Evolutionary conservation across 30 jellyfish, hydroid and myxozoan species (phyloP).

Genomic region (Catostylus mosaicus): DNA sequence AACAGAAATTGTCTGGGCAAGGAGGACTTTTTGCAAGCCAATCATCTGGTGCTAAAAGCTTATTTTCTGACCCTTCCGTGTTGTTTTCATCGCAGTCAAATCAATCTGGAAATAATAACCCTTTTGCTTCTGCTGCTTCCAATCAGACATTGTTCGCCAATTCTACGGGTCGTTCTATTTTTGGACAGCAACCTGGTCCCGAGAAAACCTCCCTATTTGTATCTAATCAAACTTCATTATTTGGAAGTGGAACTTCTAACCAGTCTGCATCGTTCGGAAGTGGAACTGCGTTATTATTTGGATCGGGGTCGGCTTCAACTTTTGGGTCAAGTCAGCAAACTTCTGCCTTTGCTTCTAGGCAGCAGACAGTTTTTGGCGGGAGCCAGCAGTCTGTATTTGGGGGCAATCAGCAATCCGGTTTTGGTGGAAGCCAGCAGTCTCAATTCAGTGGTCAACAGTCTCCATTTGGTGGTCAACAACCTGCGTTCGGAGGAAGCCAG

Average conservation of each 20-base stretch:
- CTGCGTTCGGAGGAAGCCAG: slow-evolving; percentile 1
- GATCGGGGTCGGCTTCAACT: slow-evolving; percentile 14
- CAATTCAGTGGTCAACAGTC: not conserved
- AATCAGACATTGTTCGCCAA: slow-evolving; percentile 25
- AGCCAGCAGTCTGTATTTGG: not conserved
- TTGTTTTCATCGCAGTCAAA: slow-evolving; percentile 41
- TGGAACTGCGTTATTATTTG: slow-evolving; percentile 13
- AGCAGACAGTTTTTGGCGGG: slow-evolving; percentile 16
- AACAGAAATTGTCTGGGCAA: not conserved
- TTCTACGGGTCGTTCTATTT: slow-evolving; percentile 27
- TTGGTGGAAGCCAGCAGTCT: slow-evolving; percentile 4
- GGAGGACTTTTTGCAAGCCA: slow-evolving; percentile 20
- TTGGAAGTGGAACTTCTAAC: slow-evolving; percentile 11
- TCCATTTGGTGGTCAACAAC: not conserved
- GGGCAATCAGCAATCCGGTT: not conserved
- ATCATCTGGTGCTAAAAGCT: not conserved
- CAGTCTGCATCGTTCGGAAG: slow-evolving; percentile 34
- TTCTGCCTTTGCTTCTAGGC: slow-evolving; percentile 12
- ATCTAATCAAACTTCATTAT: slow-evolving; percentile 22
- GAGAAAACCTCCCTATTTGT: not conserved
- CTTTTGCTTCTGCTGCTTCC: slow-evolving; percentile 18
- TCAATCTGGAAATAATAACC: slow-evolving; percentile 16
- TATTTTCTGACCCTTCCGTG: slow-evolving; percentile 22
- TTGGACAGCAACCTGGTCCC: slow-evolving; percentile 12
- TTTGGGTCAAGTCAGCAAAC: slow-evolving; percentile 17